Base-by-base conservation (phyloP, 2,888 invertebrate genomes). In the Coleophora flavipennella region DNA sequence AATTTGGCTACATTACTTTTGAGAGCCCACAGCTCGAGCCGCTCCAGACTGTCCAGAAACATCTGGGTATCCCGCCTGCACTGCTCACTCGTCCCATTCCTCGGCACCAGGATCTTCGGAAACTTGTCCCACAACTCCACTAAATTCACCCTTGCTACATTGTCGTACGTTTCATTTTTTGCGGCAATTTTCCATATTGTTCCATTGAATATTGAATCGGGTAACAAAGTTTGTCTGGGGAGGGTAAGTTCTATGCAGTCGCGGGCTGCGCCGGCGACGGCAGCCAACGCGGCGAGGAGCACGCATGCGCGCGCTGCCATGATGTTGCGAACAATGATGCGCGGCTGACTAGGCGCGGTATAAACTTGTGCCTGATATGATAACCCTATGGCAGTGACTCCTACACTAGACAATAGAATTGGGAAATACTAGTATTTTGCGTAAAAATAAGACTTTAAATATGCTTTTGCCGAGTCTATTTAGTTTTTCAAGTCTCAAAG, bases 1-100 rank as follows among this genome's bases (percentile, higher is more conserved):
- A n/a, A n/a, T n/a, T n/a, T n/a, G n/a, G n/a, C n/a, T 41, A 45
- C 67, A 62, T 79, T 80, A 88, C 88, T 87, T 83, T 87, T 86
- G 34, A 87, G 43, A 32, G 87, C 86, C 84, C 86, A 84, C 8
- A 87, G 46, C 45, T 88, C 80, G 49, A 86, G 60, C 2, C 66
- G 59, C 8, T 76, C 68, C 48, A 86, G 50, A 41, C 76, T 67
- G 38, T 77, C 68, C 41, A 83, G 39, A 33, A 75, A 83, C 25
- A 65, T 51, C 46, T 70, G 66, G 37, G 74, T 73, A 33, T 85
- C 86, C 40, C 71, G 57, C 27, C 78, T 55, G 57, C 88, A 88
- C 53, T 70, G 70, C 37, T 75, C 72, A 49, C 79, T 83, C 31
- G 84, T 77, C 35, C 75, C 79, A 42, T 84, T 80, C 36, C 55